phyloP scores from a whole-genome alignment of 2,888 invertebrate genomes.

The Lacanobia wlatinum region DNA sequence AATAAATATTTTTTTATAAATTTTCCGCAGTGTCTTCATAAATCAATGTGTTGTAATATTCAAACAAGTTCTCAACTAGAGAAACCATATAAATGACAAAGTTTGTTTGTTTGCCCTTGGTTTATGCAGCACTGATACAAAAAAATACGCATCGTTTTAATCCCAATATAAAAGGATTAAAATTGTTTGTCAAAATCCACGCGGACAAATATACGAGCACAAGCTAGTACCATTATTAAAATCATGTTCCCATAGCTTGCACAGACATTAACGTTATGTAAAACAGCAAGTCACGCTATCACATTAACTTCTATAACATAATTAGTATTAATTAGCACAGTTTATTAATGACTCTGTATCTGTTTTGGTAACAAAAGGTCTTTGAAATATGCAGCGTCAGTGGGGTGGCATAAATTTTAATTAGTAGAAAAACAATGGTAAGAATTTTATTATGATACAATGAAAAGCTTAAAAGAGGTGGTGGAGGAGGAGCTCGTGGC shows the following conservation, averaged over 20 bases:
- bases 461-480: not conserved
- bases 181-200: not conserved
- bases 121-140: not conserved
- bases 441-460: conserved; percentile 6
- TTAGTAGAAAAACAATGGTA: conserved; percentile 62
- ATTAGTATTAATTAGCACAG: conserved; percentile 85
- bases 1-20: no score
- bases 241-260: conserved; percentile 32
- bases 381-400: conserved; percentile 71
- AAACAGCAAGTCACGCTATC: conserved; percentile 79
- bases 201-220: not conserved
- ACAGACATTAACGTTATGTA: conserved; percentile 37
- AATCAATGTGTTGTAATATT: no score
- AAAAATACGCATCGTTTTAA: not conserved
- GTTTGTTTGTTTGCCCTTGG: not conserved
- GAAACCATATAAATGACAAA: no score
- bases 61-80: no score
- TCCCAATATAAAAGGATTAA: not conserved
- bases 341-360: conserved; percentile 75
- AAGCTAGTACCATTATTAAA: conserved; percentile 14
- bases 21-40: no score
- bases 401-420: conserved; percentile 73
- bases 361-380: conserved; percentile 74
- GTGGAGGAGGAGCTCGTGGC: no score
- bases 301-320: conserved; percentile 79